These are phyloP conservation scores for Himalopsyche phryganea DNA, from an alignment of 1,140 invertebrate species.

Conservation along the genomic window DNA sequence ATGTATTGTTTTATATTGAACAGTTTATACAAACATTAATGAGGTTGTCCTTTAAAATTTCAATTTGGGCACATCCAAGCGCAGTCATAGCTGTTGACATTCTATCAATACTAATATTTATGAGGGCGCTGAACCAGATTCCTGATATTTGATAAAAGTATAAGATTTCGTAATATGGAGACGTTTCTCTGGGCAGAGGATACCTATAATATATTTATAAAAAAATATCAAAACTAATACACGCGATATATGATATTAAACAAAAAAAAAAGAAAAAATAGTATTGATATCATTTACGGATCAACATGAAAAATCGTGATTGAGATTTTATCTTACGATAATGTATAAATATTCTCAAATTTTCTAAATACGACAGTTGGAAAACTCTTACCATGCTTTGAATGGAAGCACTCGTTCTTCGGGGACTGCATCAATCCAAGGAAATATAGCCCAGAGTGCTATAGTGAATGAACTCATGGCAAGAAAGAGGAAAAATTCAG, in stretches of 20 bases:
- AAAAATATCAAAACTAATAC: slow-evolving; percentile 2
- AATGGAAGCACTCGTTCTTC: slow-evolving; percentile 26
- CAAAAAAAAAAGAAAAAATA: too few relatives aligned
- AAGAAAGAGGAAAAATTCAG: slow-evolving; percentile 26
- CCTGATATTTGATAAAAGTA: slow-evolving; percentile 32
- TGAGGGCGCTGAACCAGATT: slow-evolving; percentile 34
- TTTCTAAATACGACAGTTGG: too few relatives aligned
- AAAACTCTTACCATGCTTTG: slow-evolving; percentile 28
- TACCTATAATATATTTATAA: slow-evolving; percentile 31
- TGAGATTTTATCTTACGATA: too few relatives aligned
- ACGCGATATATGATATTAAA: not conserved
- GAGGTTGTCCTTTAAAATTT: slow-evolving; percentile 36
- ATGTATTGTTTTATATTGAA: too few relatives aligned
- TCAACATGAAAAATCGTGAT: too few relatives aligned
- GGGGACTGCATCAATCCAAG: slow-evolving; percentile 19
- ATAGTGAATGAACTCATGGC: slow-evolving; percentile 22
- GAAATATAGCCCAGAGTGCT: slow-evolving; percentile 26
- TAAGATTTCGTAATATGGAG: slow-evolving; percentile 29
- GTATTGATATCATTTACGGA: too few relatives aligned
- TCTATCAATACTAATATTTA: slow-evolving; percentile 37
- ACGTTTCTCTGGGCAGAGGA: slow-evolving; percentile 19
- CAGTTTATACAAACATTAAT: slow-evolving; percentile 27
- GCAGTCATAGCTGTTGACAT: slow-evolving; percentile 35
- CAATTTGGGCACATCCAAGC: slow-evolving; percentile 34
- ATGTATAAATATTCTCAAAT: too few relatives aligned